Evolutionary conservation across 2,888 invertebrate genomes (phyloP), one percentile per base, ranked within the genome.

Genomic region (Rhingia rostrata): DNA sequence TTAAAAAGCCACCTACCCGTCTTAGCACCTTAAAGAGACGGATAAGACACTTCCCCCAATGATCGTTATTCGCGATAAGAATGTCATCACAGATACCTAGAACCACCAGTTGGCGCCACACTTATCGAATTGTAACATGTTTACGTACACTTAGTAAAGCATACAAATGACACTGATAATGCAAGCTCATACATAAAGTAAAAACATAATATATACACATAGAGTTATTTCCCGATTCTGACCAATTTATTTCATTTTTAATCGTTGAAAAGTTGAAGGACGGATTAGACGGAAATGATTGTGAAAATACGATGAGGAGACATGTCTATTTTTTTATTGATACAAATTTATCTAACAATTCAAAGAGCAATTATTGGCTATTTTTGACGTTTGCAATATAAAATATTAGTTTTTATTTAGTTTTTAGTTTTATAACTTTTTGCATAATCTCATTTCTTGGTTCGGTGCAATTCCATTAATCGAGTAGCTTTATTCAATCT

Each of bases 151-250:
- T 54, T 10, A 53, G 39, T 64, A 12, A 51, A 51, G 39, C 39
- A 64, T 39, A 64, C 39, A 67, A 45, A 45, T 56, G 54, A 67
- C 54, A 54, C 45, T 56, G 67, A 67, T 67, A 67, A 54, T 54
- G 43, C 35, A 33, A 53, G 14, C 30, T 7, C 53, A 43, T 66
- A 43, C 22, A 63, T 33, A 30, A 64, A 66, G 39, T 41, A 32
- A 66, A 43, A 32, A 51, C 35, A 41, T 30, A 58, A 56, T 5
- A 7, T 7, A 32, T 43, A n/a, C 30, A 45, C 49, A 47, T 22
- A n/a, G 37, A 69, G 37, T 37, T 56, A 22, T 37, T 9, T 54
- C 4, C 43, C 54, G 39, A 22, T 22, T 1, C 22, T 22, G 33
- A 45, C 32, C 67, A 54, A 67, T 67, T 37, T 22, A 51, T 37